Percentiles rank a stretch among this genome's conserved stretches.
These are phyloP conservation scores for Cheumatopsyche charites DNA, from an alignment of 1,140 invertebrate species.

Conservation along the genomic window DNA sequence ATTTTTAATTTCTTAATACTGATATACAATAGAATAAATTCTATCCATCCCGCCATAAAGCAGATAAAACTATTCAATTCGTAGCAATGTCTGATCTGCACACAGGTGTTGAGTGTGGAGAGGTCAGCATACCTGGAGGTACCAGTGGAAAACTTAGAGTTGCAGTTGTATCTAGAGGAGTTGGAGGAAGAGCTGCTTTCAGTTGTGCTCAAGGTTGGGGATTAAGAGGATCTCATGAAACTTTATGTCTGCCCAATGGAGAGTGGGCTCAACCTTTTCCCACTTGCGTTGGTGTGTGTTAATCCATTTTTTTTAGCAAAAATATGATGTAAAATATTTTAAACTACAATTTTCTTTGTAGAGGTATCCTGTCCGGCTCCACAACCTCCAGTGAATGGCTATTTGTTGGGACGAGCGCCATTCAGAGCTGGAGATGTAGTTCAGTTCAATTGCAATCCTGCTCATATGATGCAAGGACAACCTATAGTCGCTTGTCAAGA, in stretches of 20 bases:
- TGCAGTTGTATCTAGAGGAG: constrained; percentile 73
- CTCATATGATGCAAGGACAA: constrained; percentile 86
- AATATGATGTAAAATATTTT: not conserved
- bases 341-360: constrained; percentile 48
- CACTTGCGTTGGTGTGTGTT: constrained; percentile 69
- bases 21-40: too few species aligned
- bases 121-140: constrained; percentile 60
- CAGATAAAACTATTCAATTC: constrained; percentile 34
- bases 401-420: constrained; percentile 72
- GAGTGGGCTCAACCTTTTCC: constrained; percentile 81
- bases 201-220: constrained; percentile 80
- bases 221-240: constrained; percentile 73
- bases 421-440: constrained; percentile 83
- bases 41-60: not conserved
- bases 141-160: constrained; percentile 64
- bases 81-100: constrained; percentile 36
- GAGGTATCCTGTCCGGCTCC: constrained; percentile 79
- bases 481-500: constrained; percentile 86
- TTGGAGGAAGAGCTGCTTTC: constrained; percentile 79
- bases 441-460: constrained; percentile 84
- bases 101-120: constrained; percentile 75
- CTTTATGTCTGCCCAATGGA: constrained; percentile 77
- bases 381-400: constrained; percentile 74
- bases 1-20: too few species aligned
- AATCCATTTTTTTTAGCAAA: too few species aligned